Base-by-base conservation (phyloP, 2,888 invertebrate genomes). In the Phorcus lineatus region DNA sequence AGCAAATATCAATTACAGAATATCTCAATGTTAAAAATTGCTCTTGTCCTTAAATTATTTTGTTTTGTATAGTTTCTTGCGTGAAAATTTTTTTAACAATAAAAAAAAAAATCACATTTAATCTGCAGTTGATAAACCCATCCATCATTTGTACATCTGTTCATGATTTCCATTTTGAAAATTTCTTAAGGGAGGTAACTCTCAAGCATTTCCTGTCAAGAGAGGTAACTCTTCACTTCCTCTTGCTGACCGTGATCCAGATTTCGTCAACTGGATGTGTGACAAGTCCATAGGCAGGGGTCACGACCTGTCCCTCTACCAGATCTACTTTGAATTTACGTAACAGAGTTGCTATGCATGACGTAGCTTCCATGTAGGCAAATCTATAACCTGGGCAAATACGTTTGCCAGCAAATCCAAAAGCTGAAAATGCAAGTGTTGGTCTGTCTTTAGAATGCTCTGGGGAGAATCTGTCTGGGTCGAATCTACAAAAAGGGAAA, bases 321-420 rank as follows among this genome's bases (percentile, higher is more conserved):
- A 93, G 80, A 17, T 83, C 83, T 57, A 93, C 66, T 77, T 89
- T 84, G 85, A 92, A 93, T 77, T 87, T 86, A 40, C 87, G 78
- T 19, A 93, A 83, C 11, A 93, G 79, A 2, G 88, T 84, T 7
- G 89, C 87, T 19, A 93, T 55, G 53, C 88, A 82, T 6, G 89
- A 83, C 0, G 88, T 82, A 3, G 88, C 88, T 83, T 92, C 90
- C 19, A 86, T 77, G 75, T 91, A 89, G 0, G 91, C 87, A 82
- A 92, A 90, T 24, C 87, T 86, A 74, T 87, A 86, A 3, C 89
- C 91, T 17, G 91, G 91, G 80, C 91, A 91, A 17, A 86, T 85
- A 6, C 91, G 82, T 78, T 92, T 92, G 16, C 93, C 93, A 76
- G 91, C 91, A 88, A 93, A 92, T 3, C 93, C 93, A 86, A 93